phyloP scores from a whole-genome alignment of 2,888 invertebrate genomes.

The Hydroisotoma schaefferi region DNA sequence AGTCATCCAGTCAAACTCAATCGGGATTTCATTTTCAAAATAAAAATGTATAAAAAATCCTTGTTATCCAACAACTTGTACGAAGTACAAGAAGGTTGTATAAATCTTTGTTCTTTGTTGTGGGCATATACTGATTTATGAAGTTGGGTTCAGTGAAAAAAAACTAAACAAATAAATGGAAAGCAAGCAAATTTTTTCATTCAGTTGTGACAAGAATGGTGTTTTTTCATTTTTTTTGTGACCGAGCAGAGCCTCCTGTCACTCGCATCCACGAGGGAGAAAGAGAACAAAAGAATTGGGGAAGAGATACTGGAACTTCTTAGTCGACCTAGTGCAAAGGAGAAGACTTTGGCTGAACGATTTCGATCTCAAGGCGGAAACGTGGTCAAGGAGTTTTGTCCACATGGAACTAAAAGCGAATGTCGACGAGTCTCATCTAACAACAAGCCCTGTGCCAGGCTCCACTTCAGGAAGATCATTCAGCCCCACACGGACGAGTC shows the following conservation, averaged over 20 bases:
- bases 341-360: conserved; percentile 88
- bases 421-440: conserved; percentile 60
- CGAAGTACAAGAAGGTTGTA: too few relatives aligned
- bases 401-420: conserved; percentile 88
- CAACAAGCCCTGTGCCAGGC: conserved; percentile 70
- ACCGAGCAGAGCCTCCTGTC: conserved; percentile 69
- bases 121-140: too few relatives aligned
- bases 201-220: conserved; percentile 1
- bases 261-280: conserved; percentile 92
- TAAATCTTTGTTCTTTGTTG: too few relatives aligned
- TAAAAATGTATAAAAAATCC: too few relatives aligned
- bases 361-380: conserved; percentile 90
- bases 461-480: conserved; percentile 96
- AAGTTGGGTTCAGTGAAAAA: too few relatives aligned
- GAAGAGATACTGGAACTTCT: conserved; percentile 92
- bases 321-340: conserved; percentile 94
- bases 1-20: background rate
- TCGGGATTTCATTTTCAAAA: background rate
- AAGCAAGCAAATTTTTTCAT: background rate
- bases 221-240: conserved; percentile 14
- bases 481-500: conserved; percentile 92
- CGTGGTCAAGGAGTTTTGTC: conserved; percentile 77
- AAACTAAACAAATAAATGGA: background rate
- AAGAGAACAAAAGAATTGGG: conserved; percentile 89
- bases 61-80: too few relatives aligned